A percentile compares a stretch with the other conserved stretches of the same genome.
Evolutionary conservation across 2,113 vertebrate species (phyloP).

Genomic region (Trochalopteron elliotii): DNA sequence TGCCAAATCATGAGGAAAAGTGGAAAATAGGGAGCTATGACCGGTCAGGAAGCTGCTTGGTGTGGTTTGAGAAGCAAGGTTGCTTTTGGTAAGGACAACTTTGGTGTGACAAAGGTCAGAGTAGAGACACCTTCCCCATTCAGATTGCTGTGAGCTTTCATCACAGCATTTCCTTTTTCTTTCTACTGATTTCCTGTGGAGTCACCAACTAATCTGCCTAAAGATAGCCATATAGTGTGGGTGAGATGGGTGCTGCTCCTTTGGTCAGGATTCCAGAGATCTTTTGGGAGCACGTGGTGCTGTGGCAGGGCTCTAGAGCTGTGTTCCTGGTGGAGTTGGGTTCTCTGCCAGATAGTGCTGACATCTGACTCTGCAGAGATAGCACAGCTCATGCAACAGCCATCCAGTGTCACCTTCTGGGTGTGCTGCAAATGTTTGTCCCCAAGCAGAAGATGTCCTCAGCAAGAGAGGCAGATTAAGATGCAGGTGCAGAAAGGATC

Average conservation of each 20-base stretch:
- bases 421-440: background rate
- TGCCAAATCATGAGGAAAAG: background rate
- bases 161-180: background rate
- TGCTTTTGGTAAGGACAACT: background rate
- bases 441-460: background rate
- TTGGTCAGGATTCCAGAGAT: background rate
- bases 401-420: background rate
- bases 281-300: fast-evolving
- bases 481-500: background rate
- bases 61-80: background rate
- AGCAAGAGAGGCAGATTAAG: background rate
- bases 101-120: background rate
- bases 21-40: background rate
- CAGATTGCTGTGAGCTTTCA: background rate
- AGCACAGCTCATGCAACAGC: background rate
- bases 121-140: background rate
- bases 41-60: background rate
- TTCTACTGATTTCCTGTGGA: background rate
- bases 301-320: background rate
- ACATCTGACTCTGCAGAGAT: background rate
- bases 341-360: background rate
- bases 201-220: background rate
- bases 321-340: background rate
- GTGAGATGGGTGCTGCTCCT: background rate
- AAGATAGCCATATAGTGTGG: background rate